A percentile compares a stretch with the other conserved stretches of the same genome.
These are phyloP conservation scores for Alloplasta piceator DNA, from an alignment of 2,888 invertebrate genomes.

Conservation along the genomic window DNA sequence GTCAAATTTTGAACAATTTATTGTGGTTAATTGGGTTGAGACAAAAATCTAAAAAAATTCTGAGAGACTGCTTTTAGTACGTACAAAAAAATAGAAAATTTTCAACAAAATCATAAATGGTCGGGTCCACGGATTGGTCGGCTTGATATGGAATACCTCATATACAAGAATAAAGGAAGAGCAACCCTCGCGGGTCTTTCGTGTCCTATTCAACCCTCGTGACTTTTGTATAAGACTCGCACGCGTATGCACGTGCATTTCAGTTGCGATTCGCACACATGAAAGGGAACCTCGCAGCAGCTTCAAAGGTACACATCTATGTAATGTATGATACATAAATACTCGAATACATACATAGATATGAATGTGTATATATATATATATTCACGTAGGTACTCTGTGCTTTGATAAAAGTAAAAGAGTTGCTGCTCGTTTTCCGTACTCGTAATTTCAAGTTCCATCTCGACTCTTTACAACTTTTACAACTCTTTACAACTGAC, in stretches of 20 bases:
- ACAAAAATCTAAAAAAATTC: too few relatives aligned
- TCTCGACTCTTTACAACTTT: not conserved
- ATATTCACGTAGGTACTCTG: not conserved
- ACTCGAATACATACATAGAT: too few relatives aligned
- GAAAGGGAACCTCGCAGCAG: slow-evolving; percentile 26
- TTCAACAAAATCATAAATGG: too few relatives aligned
- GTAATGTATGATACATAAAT: too few relatives aligned
- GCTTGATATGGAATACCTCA: too few relatives aligned
- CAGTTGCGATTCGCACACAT: slow-evolving; percentile 14
- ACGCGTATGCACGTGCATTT: slow-evolving; percentile 25
- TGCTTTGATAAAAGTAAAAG: slow-evolving; percentile 10
- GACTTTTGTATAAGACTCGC: slow-evolving; percentile 41
- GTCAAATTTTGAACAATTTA: too few relatives aligned
- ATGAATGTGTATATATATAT: too few relatives aligned
- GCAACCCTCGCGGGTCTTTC: slow-evolving; percentile 33
- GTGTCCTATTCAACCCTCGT: slow-evolving; percentile 37
- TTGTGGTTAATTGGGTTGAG: too few relatives aligned
- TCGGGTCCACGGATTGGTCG: too few relatives aligned
- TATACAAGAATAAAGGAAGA: slow-evolving; percentile 18
- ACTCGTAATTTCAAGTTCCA: slow-evolving; percentile 21
- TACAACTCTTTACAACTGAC: not conserved
- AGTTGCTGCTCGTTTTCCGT: slow-evolving; percentile 12
- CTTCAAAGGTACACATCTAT: slow-evolving; percentile 36
- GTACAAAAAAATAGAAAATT: too few relatives aligned
- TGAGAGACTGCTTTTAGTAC: too few relatives aligned